Evolutionary conservation across 2,797 vertebrate genomes (phyloP).

Genomic region (Acomys russatus): DNA sequence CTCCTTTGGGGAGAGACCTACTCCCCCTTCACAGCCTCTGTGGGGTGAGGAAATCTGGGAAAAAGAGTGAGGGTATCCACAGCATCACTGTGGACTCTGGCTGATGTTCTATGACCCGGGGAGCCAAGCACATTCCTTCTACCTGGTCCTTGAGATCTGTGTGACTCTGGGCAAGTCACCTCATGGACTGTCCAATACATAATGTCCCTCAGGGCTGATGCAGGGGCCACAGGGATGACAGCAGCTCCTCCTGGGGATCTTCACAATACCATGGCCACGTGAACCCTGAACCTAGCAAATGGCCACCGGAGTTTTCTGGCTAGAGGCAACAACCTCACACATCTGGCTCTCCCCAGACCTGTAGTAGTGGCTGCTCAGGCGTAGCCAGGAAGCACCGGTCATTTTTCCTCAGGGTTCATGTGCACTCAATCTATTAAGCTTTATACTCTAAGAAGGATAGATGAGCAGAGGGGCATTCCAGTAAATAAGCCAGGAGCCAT

Average conservation of each 20-base stretch:
- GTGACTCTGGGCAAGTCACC: slow-evolving; percentile 21
- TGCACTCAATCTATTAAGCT: background rate
- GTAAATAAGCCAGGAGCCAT: too few relatives aligned
- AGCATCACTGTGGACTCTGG: background rate
- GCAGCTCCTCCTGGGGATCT: background rate
- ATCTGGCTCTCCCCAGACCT: background rate
- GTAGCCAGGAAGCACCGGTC: background rate
- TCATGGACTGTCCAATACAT: background rate
- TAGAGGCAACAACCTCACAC: background rate
- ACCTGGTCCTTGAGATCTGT: background rate
- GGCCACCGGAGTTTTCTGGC: background rate
- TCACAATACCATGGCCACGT: background rate
- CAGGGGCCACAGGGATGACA: background rate
- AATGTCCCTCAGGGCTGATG: too few relatives aligned
- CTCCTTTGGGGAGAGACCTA: background rate
- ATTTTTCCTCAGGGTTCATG: background rate
- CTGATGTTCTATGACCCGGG: background rate
- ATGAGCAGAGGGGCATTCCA: background rate
- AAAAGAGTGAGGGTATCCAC: background rate
- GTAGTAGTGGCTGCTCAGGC: fast-evolving
- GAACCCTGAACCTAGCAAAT: background rate
- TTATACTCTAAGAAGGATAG: background rate
- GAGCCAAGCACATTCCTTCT: background rate
- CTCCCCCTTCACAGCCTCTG: background rate
- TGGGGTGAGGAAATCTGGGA: too few relatives aligned